phyloP scores from a whole-genome alignment of 2,797 vertebrate species.

The Coendou prehensilis region DNA sequence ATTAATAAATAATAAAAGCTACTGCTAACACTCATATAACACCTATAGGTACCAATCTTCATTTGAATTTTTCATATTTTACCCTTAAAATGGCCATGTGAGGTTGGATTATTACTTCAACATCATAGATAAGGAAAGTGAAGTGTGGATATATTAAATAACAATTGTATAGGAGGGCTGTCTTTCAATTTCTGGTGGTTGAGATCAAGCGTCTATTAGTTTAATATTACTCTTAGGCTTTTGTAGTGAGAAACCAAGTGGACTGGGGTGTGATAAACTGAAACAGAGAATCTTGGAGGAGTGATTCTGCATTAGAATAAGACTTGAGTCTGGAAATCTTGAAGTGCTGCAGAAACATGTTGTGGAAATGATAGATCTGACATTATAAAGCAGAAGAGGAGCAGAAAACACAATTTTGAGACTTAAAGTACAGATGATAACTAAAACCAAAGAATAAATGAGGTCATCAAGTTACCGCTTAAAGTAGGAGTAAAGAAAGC shows the following conservation, averaged over 20 bases:
- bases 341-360: neutral
- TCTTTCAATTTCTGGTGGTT: neutral
- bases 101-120: neutral
- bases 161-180: rapidly evolving
- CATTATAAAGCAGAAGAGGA: no score
- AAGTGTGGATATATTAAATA: neutral
- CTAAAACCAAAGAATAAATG: neutral
- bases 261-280: neutral
- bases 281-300: neutral
- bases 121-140: neutral
- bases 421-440: neutral
- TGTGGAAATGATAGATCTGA: neutral
- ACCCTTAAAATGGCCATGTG: neutral
- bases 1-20: conserved; percentile 45
- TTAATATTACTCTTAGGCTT: neutral
- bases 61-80: neutral
- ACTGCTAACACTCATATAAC: neutral
- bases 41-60: neutral
- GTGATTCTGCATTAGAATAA: neutral
- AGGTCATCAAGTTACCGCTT: neutral
- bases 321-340: neutral
- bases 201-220: neutral
- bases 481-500: neutral
- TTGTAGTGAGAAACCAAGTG: neutral
- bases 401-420: neutral